Conservation (phyloP, 2,113 vertebrate genomes). For the Pangasianodon gigas region DNA sequence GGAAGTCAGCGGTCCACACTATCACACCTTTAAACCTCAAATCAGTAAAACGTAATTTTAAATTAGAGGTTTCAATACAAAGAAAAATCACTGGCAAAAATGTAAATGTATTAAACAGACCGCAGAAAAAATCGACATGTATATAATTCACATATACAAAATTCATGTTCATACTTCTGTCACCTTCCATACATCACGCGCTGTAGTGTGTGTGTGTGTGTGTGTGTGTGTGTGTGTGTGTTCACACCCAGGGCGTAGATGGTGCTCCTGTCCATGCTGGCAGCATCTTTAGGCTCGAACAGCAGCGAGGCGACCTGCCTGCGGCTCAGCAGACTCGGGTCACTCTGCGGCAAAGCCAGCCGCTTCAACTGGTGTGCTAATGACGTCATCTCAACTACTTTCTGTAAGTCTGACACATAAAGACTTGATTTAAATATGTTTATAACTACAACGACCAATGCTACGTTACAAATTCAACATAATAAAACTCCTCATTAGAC, state of each 20-base stretch:
- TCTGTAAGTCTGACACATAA: not conserved
- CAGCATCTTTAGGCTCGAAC: conserved; percentile 87
- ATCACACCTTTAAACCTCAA: no score
- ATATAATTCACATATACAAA: no score
- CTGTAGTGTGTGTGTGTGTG: not conserved
- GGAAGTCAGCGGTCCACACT: no score
- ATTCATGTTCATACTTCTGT: not conserved
- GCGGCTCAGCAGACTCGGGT: conserved; percentile 77
- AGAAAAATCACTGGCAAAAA: no score
- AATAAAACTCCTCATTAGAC: not conserved
- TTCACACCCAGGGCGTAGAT: conserved; percentile 89
- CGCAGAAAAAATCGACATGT: no score
- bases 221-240: not conserved
- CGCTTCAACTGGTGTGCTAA: conserved; percentile 90
- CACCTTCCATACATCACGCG: not conserved
- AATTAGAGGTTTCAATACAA: no score
- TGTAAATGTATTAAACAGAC: no score
- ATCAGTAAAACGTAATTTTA: no score
- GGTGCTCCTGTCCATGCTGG: conserved; percentile 82
- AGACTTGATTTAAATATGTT: not conserved
- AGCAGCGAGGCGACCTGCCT: conserved; percentile 82
- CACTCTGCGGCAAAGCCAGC: conserved; percentile 87
- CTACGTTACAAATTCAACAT: not conserved
- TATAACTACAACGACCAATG: not conserved
- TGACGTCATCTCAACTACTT: conserved; percentile 82